Percentiles rank a stretch among this genome's conserved stretches.
Conservation (phyloP, 2,888 invertebrate species). For the Epistrophe grossulariae region DNA sequence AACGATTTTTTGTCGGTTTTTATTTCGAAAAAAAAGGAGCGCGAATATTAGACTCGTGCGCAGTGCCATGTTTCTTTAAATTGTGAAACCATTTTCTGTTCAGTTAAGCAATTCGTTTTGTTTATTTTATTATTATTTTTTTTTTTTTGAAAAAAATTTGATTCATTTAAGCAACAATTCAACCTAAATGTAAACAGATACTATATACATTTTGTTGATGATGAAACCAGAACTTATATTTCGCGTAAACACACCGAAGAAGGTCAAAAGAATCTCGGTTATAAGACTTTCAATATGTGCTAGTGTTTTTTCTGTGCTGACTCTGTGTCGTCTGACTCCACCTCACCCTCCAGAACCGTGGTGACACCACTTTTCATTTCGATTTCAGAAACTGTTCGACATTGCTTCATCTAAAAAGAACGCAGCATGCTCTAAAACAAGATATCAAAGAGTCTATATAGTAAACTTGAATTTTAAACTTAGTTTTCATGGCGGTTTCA, state of each 20-base stretch:
- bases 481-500: conserved; percentile 54
- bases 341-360: not conserved
- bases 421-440: conserved; percentile 3
- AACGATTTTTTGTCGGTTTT: conserved; percentile 24
- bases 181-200: conserved; percentile 71
- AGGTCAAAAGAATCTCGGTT: conserved; percentile 68
- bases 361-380: conserved; percentile 60
- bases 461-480: conserved; percentile 68
- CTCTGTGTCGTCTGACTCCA: not conserved
- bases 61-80: conserved; percentile 53
- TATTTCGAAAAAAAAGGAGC: conserved; percentile 25
- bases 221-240: conserved; percentile 71
- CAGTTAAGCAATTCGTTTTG: conserved; percentile 44
- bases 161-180: conserved; percentile 59
- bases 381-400: conserved; percentile 20
- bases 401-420: conserved; percentile 26
- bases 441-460: conserved; percentile 8
- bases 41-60: conserved; percentile 35
- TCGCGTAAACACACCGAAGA: conserved; percentile 65
- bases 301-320: not conserved
- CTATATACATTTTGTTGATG: conserved; percentile 42
- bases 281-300: conserved; percentile 42
- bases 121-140: not conserved
- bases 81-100: conserved; percentile 43
- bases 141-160: conserved; percentile 31